A percentile compares a stretch with the other conserved stretches of the same genome.
phyloP scores from a whole-genome alignment of 1,140 invertebrate genomes.

The Frieseomelitta varia region DNA sequence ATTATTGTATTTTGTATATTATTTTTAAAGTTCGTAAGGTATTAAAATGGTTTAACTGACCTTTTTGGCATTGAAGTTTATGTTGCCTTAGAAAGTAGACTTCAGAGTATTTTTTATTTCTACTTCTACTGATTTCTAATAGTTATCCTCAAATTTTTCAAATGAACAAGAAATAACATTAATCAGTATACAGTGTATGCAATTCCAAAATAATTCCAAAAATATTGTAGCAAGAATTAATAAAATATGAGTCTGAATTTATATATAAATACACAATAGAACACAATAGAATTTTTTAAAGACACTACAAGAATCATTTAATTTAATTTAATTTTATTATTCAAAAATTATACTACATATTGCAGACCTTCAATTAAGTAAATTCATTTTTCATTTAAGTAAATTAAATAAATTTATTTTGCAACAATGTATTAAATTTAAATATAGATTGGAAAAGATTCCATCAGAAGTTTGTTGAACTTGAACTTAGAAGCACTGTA shows the following conservation, averaged over 20 bases:
- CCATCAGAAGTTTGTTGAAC: conserved; percentile 66
- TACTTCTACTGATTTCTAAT: too few species aligned
- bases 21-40: neutral
- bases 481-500: conserved; percentile 63
- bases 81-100: too few species aligned
- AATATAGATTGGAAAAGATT: conserved; percentile 18
- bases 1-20: too few species aligned
- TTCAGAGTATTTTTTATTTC: too few species aligned
- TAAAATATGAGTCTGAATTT: neutral
- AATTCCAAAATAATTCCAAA: too few species aligned
- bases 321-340: neutral
- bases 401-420: too few species aligned
- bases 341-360: neutral
- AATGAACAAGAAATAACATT: neutral
- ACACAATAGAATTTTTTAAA: neutral
- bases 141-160: neutral
- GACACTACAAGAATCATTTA: neutral
- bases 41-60: neutral
- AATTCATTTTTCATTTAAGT: neutral
- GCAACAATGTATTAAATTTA: neutral
- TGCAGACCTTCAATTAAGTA: neutral
- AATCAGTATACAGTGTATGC: too few species aligned
- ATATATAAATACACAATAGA: neutral
- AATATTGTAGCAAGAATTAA: neutral
- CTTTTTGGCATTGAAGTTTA: neutral